These are phyloP conservation scores for Troides helena DNA, from an alignment of 2,888 invertebrate species.

Conservation along the genomic window DNA sequence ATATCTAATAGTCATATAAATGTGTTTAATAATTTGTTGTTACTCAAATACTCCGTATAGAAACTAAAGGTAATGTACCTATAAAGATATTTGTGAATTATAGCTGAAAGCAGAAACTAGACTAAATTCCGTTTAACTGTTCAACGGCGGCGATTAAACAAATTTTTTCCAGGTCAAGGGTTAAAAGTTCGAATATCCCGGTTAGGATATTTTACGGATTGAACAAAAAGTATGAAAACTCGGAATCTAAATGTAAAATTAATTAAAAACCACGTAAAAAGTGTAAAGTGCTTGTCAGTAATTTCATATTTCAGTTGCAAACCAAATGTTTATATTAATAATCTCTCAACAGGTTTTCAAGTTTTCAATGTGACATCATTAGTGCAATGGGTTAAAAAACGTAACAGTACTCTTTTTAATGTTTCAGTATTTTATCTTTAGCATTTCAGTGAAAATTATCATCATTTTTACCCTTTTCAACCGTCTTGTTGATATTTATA, in stretches of 20 bases:
- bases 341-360: slow-evolving; percentile 21
- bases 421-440: slow-evolving; percentile 17
- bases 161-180: no score
- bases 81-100: no score
- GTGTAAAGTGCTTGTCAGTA: slow-evolving; percentile 5
- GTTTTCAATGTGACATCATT: slow-evolving; percentile 27
- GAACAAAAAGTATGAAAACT: no score
- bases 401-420: slow-evolving; percentile 13
- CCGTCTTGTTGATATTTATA: background rate
- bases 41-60: no score
- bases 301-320: slow-evolving; percentile 10
- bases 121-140: no score
- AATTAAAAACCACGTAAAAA: slow-evolving; percentile 17
- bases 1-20: no score
- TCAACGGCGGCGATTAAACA: no score
- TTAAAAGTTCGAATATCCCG: no score
- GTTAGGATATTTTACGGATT: no score
- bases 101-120: no score
- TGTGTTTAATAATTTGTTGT: no score
- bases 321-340: slow-evolving; percentile 21
- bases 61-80: no score
- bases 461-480: background rate
- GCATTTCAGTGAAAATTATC: slow-evolving; percentile 9
- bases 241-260: background rate
- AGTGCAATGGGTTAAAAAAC: slow-evolving; percentile 25